A percentile compares a stretch with the other conserved stretches of the same genome.
These are phyloP conservation scores for Oncorhynchus gorbuscha DNA, from an alignment of 2,113 vertebrate species.

Conservation along the genomic window DNA sequence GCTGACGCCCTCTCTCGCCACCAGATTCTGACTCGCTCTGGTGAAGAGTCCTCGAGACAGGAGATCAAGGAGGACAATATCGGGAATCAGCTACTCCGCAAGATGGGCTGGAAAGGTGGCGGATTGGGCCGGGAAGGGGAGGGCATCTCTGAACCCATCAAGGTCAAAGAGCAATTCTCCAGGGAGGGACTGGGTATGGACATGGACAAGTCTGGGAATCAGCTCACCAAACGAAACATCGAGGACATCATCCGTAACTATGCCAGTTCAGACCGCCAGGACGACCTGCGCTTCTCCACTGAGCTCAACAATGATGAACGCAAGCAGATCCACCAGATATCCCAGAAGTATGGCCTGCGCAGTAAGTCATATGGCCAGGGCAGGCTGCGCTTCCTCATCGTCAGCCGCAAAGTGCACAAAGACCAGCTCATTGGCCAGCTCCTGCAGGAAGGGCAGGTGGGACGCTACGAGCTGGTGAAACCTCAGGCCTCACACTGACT, in stretches of 20 bases:
- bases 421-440: constrained; percentile 92
- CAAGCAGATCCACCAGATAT: constrained; percentile 92
- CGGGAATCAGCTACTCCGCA: constrained; percentile 92
- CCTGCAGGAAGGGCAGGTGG: constrained; percentile 93
- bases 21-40: constrained; percentile 86
- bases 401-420: constrained; percentile 90
- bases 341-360: constrained; percentile 89
- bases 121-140: constrained; percentile 91
- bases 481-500: constrained; percentile 79
- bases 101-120: constrained; percentile 97
- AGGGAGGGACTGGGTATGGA: constrained; percentile 91
- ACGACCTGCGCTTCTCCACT: constrained; percentile 92
- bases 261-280: constrained; percentile 85
- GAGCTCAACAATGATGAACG: constrained; percentile 94
- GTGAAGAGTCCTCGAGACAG: constrained; percentile 83
- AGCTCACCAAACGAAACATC: constrained; percentile 88
- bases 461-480: constrained; percentile 93
- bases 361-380: constrained; percentile 95
- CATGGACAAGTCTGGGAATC: constrained; percentile 77
- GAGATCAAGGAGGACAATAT: constrained; percentile 98
- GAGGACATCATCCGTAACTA: constrained; percentile 94
- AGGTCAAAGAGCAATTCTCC: constrained; percentile 93
- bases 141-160: constrained; percentile 92
- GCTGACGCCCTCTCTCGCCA: constrained; percentile 89
- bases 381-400: constrained; percentile 85